Base-by-base conservation (phyloP, 2,797 vertebrate species). In the Lates japonicus region DNA sequence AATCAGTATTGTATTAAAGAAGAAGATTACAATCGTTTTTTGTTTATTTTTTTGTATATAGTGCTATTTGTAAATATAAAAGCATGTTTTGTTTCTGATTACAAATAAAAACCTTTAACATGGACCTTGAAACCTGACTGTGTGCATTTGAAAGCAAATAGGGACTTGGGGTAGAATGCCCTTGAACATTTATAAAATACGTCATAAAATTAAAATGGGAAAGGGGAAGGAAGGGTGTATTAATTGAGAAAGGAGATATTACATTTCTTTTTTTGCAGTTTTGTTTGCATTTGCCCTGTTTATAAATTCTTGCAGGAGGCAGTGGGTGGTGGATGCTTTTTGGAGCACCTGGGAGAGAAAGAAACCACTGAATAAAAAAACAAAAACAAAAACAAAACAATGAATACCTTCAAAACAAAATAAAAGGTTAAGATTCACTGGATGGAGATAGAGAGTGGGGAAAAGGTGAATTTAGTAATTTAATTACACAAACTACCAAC, bases 141-240 rank as follows among this genome's bases (percentile, higher is more conserved):
- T 65, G 54, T 39, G 31, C n/a, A 55, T 59, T 25, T 76, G n/a
- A 75, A 74, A 76, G 29, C 46, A 82, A 52, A n/a, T 51, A 44
- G 61, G 46, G 51, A 66, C 33, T 41, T 70, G 13, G 29, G 37
- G 49, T n/a, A 37, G 39, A 71, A 71, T 76, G 67, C 1, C 81
- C 76, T 83, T 90, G 58, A 89, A 80, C 22, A 65, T 82, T 54
- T 76, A 76, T 74, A 13, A 78, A 70, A 84, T 64, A n/a, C n/a
- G 68, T 33, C 54, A 78, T 16, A 37, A 82, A 75, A 70, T 81
- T 25, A 52, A 60, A 83, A 63, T 66, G 37, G 22, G 44, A 48
- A 9, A 16, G 49, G 49, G 31, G 64, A 69, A 29, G 33, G 46
- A 2, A 49, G 42, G 37, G 55, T 29, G 37, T 41, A 0, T 72